Evolutionary conservation across 2,113 vertebrate species (phyloP).

Genomic region (Chlorocebus sabaeus): DNA sequence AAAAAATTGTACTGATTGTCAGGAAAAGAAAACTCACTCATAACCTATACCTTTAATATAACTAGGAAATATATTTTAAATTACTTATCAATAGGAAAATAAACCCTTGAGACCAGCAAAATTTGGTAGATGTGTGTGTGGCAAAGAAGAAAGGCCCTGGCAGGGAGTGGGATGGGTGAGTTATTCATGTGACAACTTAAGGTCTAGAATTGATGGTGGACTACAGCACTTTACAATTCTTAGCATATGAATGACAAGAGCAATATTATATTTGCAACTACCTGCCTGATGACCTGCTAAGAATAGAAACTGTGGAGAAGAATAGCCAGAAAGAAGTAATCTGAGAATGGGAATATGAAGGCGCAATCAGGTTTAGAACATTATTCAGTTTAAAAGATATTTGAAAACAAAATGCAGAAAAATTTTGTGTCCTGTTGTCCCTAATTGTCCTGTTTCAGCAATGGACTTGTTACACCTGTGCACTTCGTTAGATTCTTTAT

Average conservation of each 20-base stretch:
- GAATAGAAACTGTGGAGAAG: not conserved
- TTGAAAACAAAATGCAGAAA: slow-evolving; percentile 6
- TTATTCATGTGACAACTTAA: not conserved
- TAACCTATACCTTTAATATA: not conserved
- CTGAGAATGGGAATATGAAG: not conserved
- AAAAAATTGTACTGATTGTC: not conserved
- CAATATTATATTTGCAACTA: not conserved
- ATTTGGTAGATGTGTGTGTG: not conserved
- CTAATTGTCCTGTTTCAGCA: not conserved
- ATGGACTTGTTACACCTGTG: not conserved
- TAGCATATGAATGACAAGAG: not conserved
- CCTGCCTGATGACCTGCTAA: not conserved
- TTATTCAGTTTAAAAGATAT: not conserved
- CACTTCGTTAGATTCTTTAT: not conserved
- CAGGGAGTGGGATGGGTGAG: rapidly evolving
- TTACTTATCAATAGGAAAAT: not conserved
- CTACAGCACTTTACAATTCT: not conserved
- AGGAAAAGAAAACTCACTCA: not conserved
- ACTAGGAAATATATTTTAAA: not conserved
- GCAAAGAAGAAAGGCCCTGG: not conserved
- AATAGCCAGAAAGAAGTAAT: not conserved
- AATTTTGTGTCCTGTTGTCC: not conserved
- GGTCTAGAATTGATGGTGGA: not conserved
- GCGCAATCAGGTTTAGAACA: not conserved
- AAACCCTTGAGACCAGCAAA: not conserved